Evolutionary conservation across 1,140 invertebrate species (phyloP), one percentile per base, ranked within the genome.

Genomic region (Hyposmocoma kahamanoa): DNA sequence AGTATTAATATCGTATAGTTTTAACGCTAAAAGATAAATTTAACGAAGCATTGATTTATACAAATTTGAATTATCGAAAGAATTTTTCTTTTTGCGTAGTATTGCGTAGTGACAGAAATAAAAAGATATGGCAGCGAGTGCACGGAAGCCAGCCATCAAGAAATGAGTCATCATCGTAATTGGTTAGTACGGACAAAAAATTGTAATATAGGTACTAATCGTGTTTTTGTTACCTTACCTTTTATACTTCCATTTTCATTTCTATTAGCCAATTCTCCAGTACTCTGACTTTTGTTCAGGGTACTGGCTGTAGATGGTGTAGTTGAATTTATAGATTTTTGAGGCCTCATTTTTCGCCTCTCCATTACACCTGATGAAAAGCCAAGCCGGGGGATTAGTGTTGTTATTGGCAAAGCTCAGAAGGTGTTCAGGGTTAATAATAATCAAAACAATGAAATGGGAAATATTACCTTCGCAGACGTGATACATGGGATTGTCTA

Each of bases 401-500:
- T 21, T 47, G 55, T 63, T 55, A 67, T 17, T 62, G 53, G 62
- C 68, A 50, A n/a, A 72, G 65, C 65, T 62, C 32, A 36, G 28
- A 30, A 36, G 18, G 32, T 15, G 15, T n/a, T n/a, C 13, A 8
- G 11, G 6, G 20, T 41, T 41, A 1, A 22, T 20, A 20, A 41
- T 3, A 13, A 3, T 59, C 66, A 53, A 18, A 68, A 68, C 63
- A 63, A 32, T 46, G n/a, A 62, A 18, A 15, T 42, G 21, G 22
- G 45, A 22, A 30, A 17, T 39, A 32, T 30, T 41, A 59, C 90
- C 91, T 83, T 94, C 93, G 65, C 93, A 93, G n/a, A 94, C 91
- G 72, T 95, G 93, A 59, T 94, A 94, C 0, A 95, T 77, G 0
- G 92, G 91, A 83, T 94, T 95, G 67, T 94, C 93, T 22, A 94